Percentiles rank a stretch among this genome's conserved stretches.
phyloP scores from a whole-genome alignment of 2,113 vertebrate genomes.

The Pontoporia blainvillei region DNA sequence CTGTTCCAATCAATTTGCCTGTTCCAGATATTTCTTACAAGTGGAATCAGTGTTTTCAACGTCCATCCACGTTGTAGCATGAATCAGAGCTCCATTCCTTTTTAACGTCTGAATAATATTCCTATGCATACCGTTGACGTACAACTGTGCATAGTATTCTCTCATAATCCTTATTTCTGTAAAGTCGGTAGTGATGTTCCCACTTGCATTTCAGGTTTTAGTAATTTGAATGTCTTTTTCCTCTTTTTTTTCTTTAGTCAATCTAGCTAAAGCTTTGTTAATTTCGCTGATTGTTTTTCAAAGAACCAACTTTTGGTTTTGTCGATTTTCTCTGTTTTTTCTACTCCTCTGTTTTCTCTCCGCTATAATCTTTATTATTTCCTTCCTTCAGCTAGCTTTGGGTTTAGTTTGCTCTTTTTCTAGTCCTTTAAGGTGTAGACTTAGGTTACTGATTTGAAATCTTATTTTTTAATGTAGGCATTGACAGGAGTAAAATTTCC shows the following conservation, averaged over 20 bases:
- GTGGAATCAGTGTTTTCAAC: neutral
- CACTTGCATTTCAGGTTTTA: neutral
- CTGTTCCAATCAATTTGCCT: neutral
- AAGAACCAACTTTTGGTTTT: neutral
- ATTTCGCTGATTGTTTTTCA: no score
- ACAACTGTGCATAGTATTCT: rapidly evolving
- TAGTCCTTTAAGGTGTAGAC: neutral
- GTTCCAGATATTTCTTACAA: neutral
- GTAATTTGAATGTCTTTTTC: neutral
- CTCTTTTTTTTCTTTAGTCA: neutral
- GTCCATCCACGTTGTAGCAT: rapidly evolving
- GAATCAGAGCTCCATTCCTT: rapidly evolving
- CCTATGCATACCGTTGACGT: rapidly evolving
- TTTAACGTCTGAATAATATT: rapidly evolving
- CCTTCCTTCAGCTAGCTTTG: neutral
- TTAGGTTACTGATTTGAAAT: neutral
- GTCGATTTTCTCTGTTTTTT: neutral
- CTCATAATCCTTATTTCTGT: neutral
- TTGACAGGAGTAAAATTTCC: neutral
- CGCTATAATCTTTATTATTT: neutral
- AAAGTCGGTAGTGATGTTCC: neutral
- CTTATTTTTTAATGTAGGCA: neutral
- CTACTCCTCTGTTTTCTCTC: neutral
- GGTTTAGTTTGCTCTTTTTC: neutral
- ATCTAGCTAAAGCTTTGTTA: no score